These are phyloP conservation scores for Dendrolimus kikuchii DNA, from an alignment of 1,140 invertebrate genomes.

Conservation along the genomic window DNA sequence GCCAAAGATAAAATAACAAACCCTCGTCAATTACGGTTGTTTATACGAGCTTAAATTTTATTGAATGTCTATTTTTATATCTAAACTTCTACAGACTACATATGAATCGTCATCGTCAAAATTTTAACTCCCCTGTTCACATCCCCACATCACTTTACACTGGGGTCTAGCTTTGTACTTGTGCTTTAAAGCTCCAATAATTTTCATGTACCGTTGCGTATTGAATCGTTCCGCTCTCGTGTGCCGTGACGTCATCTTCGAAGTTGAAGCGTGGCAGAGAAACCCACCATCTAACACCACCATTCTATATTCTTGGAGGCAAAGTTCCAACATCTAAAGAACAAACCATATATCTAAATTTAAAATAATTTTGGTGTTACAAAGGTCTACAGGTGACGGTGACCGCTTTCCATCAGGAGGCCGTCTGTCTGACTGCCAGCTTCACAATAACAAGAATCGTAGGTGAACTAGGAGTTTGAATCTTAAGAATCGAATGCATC, in stretches of 20 bases:
- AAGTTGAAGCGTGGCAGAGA: slow-evolving; percentile 82
- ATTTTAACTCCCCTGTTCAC: slow-evolving; percentile 2
- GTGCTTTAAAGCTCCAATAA: slow-evolving; percentile 72
- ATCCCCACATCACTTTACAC: slow-evolving; percentile 70
- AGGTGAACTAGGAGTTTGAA: no score
- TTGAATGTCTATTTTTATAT: no score
- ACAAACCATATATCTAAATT: no score
- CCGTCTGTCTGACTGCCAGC: no score
- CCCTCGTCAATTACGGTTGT: no score
- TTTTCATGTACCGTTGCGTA: slow-evolving; percentile 75
- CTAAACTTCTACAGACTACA: background rate
- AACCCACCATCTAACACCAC: slow-evolving; percentile 85
- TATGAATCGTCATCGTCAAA: background rate
- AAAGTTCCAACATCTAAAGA: slow-evolving; percentile 85
- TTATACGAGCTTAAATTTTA: no score
- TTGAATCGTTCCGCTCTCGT: slow-evolving; percentile 74
- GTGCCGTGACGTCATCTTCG: slow-evolving; percentile 59
- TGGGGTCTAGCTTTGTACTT: slow-evolving; percentile 74
- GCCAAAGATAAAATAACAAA: no score
- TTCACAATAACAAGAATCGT: no score
- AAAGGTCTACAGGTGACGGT: no score
- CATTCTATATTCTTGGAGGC: slow-evolving; percentile 82
- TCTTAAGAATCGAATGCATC: no score
- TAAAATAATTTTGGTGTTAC: no score
- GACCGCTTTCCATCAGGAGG: no score